These are phyloP conservation scores for Gallinago undulata DNA, from an alignment of 2,113 vertebrate species.

Conservation along the genomic window DNA sequence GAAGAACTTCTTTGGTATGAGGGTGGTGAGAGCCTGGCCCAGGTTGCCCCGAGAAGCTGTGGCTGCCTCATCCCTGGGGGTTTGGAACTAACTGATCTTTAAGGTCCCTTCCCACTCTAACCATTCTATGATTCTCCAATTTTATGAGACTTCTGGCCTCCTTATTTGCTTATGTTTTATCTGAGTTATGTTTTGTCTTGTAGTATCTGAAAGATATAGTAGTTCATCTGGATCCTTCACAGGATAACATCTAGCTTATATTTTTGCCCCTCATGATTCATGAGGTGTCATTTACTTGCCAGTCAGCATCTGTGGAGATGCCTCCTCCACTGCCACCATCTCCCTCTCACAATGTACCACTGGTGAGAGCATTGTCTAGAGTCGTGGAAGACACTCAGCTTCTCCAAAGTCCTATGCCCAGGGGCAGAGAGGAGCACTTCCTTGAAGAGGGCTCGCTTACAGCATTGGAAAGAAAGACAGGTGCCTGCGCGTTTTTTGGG, in stretches of 20 bases:
- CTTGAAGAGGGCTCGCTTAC: neutral
- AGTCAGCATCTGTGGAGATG: neutral
- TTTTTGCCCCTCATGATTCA: neutral
- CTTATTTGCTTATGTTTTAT: neutral
- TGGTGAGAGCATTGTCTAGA: fast-evolving
- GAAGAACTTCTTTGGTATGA: neutral
- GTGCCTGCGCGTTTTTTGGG: neutral
- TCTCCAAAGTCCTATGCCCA: neutral
- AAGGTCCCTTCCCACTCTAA: no score
- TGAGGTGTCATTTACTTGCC: neutral
- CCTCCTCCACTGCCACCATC: neutral
- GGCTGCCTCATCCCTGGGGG: no score
- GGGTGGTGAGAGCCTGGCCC: neutral
- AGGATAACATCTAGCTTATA: neutral
- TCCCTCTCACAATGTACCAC: fast-evolving
- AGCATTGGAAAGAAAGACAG: neutral
- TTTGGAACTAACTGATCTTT: no score
- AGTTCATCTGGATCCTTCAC: neutral
- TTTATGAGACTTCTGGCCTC: neutral
- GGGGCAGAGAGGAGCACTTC: fast-evolving
- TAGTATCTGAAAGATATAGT: neutral
- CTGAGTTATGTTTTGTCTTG: neutral
- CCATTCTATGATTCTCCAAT: no score
- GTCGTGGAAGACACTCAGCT: fast-evolving
- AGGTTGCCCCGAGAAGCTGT: neutral